phyloP scores from a whole-genome alignment of 2,797 vertebrate species.

The Micromesistius poutassou region DNA sequence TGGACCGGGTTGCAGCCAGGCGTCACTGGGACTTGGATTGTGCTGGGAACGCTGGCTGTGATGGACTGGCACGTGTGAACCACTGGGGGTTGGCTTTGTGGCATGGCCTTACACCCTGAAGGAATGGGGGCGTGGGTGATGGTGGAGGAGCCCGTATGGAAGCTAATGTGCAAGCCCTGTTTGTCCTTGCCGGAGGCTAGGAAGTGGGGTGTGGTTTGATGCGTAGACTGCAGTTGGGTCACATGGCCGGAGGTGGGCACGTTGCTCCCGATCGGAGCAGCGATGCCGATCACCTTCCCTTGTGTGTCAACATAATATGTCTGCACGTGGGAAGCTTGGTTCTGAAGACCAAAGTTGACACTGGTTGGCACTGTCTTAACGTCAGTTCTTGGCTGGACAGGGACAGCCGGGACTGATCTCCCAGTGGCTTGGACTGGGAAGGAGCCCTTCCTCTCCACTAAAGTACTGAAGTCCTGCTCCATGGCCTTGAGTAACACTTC shows the following conservation, averaged over 20 bases:
- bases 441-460: constrained; percentile 81
- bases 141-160: constrained; percentile 77
- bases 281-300: constrained; percentile 72
- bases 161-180: constrained; percentile 79
- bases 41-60: constrained; percentile 80
- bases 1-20: constrained; percentile 84
- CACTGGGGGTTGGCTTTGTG: constrained; percentile 85
- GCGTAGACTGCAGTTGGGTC: constrained; percentile 62
- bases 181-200: constrained; percentile 75
- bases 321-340: constrained; percentile 70
- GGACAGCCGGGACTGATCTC: constrained; percentile 75
- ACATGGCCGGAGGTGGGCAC: constrained; percentile 66
- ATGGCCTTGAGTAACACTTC: constrained; percentile 96
- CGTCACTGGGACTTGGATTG: constrained; percentile 82
- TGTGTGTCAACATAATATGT: constrained; percentile 75
- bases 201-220: constrained; percentile 70
- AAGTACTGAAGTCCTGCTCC: constrained; percentile 94
- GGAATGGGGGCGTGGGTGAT: constrained; percentile 77
- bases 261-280: constrained; percentile 66
- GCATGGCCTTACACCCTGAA: constrained; percentile 79
- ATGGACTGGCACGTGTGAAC: constrained; percentile 83
- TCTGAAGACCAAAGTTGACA: constrained; percentile 66
- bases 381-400: constrained; percentile 60
- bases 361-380: constrained; percentile 67
- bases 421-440: constrained; percentile 70